Conservation (phyloP, 2,797 vertebrate species). For the Masticophis lateralis region DNA sequence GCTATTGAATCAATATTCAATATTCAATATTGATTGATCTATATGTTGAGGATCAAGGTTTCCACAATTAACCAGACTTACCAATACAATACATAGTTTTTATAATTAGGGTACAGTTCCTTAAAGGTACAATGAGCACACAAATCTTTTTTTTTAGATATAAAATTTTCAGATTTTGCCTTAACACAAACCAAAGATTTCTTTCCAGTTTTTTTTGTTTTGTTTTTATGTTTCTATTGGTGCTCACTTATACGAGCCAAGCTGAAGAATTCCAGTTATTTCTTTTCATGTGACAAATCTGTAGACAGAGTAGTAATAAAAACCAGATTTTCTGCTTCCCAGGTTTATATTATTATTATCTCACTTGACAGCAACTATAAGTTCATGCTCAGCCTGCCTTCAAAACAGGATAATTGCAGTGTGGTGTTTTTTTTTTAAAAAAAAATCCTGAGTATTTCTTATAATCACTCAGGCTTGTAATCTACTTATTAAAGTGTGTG, state of each 20-base stretch:
- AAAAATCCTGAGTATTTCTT: background rate
- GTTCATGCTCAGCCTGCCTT: background rate
- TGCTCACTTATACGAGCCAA: background rate
- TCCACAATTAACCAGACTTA: background rate
- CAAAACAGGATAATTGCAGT: slow-evolving; percentile 4
- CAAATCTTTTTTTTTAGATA: background rate
- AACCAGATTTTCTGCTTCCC: background rate
- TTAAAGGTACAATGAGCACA: background rate
- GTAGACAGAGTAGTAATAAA: background rate
- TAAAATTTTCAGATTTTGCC: background rate
- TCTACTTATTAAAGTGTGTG: background rate
- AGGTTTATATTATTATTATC: background rate
- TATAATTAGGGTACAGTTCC: background rate
- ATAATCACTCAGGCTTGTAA: background rate
- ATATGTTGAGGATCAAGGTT: background rate
- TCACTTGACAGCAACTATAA: background rate
- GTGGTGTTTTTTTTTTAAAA: background rate
- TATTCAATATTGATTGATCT: too few relatives aligned
- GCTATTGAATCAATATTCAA: background rate
- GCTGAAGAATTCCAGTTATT: background rate
- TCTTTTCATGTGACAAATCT: background rate
- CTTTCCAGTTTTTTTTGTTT: background rate
- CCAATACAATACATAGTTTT: background rate
- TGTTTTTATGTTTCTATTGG: background rate
- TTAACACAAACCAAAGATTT: background rate